phyloP scores from a whole-genome alignment of 2,888 invertebrate species.

The Cheilosia grossa region DNA sequence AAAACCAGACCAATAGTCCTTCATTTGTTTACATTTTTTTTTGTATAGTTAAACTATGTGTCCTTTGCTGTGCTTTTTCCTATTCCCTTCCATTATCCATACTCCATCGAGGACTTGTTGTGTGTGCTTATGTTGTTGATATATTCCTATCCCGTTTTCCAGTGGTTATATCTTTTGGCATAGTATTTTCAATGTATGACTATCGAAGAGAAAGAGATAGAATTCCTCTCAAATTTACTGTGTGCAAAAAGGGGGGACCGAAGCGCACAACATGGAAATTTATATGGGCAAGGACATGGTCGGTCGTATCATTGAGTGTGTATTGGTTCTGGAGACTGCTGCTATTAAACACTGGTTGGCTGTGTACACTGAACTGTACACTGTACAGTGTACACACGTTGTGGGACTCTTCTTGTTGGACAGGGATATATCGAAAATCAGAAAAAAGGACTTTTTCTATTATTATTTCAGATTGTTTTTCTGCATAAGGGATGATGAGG shows the following conservation, averaged over 20 bases:
- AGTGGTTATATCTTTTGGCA: constrained; percentile 43
- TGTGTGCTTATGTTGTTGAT: constrained; percentile 53
- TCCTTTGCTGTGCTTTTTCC: constrained; percentile 38
- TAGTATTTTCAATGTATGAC: constrained; percentile 57
- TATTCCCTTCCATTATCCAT: constrained; percentile 33
- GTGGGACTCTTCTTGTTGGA: constrained; percentile 16
- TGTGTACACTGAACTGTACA: too few relatives aligned
- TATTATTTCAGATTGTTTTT: constrained; percentile 53
- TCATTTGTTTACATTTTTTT: constrained; percentile 66
- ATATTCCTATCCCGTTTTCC: constrained; percentile 38
- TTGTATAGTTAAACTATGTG: constrained; percentile 47
- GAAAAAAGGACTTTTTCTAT: constrained; percentile 13
- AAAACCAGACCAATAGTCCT: constrained; percentile 42
- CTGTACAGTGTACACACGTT: constrained; percentile 1
- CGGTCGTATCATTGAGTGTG: constrained; percentile 19
- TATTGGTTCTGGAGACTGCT: constrained; percentile 20
- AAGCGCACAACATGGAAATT: constrained; percentile 29
- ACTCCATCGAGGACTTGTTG: constrained; percentile 62
- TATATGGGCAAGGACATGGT: constrained; percentile 71
- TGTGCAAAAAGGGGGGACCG: neutral
- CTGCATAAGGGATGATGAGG: constrained; percentile 35
- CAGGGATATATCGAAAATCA: constrained; percentile 32
- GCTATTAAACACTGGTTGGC: constrained; percentile 1
- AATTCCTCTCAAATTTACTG: constrained; percentile 27
- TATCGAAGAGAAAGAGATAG: constrained; percentile 53